A percentile compares a stretch with the other conserved stretches of the same genome.
Evolutionary conservation across 2,888 invertebrate genomes (phyloP).

Genomic region (Drosophila greeni): DNA sequence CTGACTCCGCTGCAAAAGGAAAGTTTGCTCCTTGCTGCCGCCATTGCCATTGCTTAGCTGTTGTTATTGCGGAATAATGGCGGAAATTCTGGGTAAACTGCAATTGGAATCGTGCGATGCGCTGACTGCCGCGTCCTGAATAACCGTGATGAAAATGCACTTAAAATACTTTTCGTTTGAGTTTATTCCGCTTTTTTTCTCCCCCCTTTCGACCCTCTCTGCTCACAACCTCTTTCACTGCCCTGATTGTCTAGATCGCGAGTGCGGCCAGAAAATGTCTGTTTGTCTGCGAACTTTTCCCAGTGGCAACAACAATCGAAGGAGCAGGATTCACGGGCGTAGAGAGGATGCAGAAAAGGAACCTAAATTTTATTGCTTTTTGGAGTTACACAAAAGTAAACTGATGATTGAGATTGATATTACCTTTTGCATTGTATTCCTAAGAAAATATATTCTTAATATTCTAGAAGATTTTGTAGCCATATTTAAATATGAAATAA

Average conservation of each 20-base stretch:
- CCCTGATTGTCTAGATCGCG: slow-evolving; percentile 38
- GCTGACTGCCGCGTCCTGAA: slow-evolving; percentile 54
- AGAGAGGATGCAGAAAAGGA: neutral
- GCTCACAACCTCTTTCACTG: slow-evolving; percentile 10
- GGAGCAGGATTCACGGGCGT: slow-evolving; percentile 2
- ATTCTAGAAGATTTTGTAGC: neutral
- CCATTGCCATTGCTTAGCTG: slow-evolving; percentile 28
- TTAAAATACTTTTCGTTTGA: slow-evolving; percentile 71
- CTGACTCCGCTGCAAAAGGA: slow-evolving; percentile 25
- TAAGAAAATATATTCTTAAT: neutral
- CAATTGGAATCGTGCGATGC: slow-evolving; percentile 57
- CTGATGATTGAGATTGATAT: neutral
- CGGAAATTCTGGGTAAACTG: slow-evolving; percentile 58
- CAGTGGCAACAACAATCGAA: slow-evolving; percentile 24
- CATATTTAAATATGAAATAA: neutral
- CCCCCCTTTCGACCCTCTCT: neutral
- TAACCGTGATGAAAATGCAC: slow-evolving; percentile 72
- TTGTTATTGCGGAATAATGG: slow-evolving; percentile 63
- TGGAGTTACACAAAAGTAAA: neutral
- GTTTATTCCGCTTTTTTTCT: slow-evolving; percentile 49
- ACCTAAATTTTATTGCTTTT: neutral
- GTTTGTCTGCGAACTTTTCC: slow-evolving; percentile 33
- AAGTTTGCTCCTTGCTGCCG: slow-evolving; percentile 54
- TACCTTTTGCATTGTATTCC: neutral
- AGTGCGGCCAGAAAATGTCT: slow-evolving; percentile 34